Evolutionary conservation across 2,797 vertebrate genomes (phyloP).

Genomic region (Notolabrus celidotus): DNA sequence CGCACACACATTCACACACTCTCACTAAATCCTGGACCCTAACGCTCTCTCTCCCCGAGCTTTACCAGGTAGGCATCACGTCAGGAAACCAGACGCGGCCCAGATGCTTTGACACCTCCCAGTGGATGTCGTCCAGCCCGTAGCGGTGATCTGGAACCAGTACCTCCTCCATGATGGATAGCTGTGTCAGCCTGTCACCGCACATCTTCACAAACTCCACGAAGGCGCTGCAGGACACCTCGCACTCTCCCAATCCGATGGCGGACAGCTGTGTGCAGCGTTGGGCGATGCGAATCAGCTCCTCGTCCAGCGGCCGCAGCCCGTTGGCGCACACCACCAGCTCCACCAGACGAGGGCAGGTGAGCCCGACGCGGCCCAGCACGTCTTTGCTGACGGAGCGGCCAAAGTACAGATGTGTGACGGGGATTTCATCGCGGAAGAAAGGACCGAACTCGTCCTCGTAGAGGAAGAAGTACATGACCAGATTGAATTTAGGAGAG

Average conservation of each 20-base stretch:
- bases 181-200: conserved; percentile 92
- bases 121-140: conserved; percentile 95
- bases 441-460: conserved; percentile 98
- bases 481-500: conserved; percentile 96
- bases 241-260: conserved; percentile 95
- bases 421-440: conserved; percentile 94
- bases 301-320: conserved; percentile 93
- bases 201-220: conserved; percentile 99
- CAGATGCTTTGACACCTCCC: conserved; percentile 97
- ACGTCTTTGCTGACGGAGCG: conserved; percentile 97
- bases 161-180: conserved; percentile 98
- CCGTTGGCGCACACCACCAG: conserved; percentile 97
- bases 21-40: background rate
- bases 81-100: conserved; percentile 98
- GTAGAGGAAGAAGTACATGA: conserved; percentile 98
- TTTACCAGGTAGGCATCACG: conserved; percentile 98
- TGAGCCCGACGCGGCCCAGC: conserved; percentile 94
- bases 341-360: conserved; percentile 94
- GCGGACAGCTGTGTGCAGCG: conserved; percentile 94
- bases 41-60: background rate
- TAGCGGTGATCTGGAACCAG: conserved; percentile 96
- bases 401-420: conserved; percentile 97
- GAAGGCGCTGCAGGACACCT: conserved; percentile 98
- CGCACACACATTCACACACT: background rate
- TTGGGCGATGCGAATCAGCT: conserved; percentile 95